Base-by-base conservation (phyloP, 2,888 invertebrate genomes). In the Cryptophagus acutangulus region DNA sequence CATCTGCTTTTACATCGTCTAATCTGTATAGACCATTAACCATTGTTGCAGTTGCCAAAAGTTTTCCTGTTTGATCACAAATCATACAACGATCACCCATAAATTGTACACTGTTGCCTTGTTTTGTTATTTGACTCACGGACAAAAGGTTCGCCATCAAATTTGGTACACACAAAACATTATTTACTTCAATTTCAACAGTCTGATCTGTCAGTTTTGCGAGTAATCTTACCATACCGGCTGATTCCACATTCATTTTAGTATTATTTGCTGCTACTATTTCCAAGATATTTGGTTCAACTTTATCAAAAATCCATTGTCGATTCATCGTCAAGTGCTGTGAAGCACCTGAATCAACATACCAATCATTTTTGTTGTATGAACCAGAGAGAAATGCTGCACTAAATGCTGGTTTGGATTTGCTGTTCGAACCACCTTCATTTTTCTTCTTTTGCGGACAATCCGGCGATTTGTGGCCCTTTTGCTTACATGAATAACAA, bases 321-420 rank as follows among this genome's bases (percentile, higher is more conserved):
- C 42, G 38, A 5, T 43, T 45, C n/a, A 43, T 16, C 5, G 49
- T 49, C 20, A 59, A 43, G 45, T 61, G 57, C 39, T 36, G 36
- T 35, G 54, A 58, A 8, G 54, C 54, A 3, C 58, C 58, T 1
- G 52, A 52, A 33, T 61, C 56, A 1, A 59, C 25, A 17, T 57
- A 61, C 48, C 52, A 61, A 26, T 58, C 54, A 4, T 29, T 16
- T 18, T 45, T 51, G 16, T 41, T 33, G 31, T 43, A 49, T 9
- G 37, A 33, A 6, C 38, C 46, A 28, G 33, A 31, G 6, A 55
- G 36, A 45, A 55, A 52, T 5, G 49, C 47, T 24, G 50, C 52
- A 46, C 38, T 54, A 41, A 56, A 53, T 9, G 45, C 53, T 5
- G 5, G 8, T 10, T 13, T 16, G 3, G 14, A 31, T 16, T 31